Evolutionary conservation across 2,888 invertebrate species (phyloP), one percentile per base, ranked within the genome.

Genomic region (Meloe dianella): DNA sequence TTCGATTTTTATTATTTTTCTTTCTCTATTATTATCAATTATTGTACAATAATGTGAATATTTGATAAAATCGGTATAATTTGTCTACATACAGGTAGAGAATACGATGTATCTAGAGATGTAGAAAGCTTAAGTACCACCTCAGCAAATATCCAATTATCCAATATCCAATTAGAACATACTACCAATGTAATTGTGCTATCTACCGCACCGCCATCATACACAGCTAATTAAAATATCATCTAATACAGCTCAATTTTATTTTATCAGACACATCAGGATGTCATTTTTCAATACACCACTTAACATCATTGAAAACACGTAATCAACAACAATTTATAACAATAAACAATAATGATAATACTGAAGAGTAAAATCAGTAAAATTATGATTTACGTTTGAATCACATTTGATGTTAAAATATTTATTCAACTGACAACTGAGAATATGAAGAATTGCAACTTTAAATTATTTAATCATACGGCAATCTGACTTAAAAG

Each of bases 1-100:
- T 67, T 67, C 60, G 61, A 57, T 64, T 67, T 67, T 64, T 66
- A 66, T 66, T 61, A 38, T 61, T 64, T n/a, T n/a, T n/a, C n/a
- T 64, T 61, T 64, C 61, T 57, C 61, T 59, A 29, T 54, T 61
- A 64, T 64, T 59, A 63, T 62, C 38, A 41, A 17, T 41, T 41
- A 41, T 20, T 47, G 41, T 9, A 20, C 22, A 20, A 2, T 22
- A 47, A 41, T n/a, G 17, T 47, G 47, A 47, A 47, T 10, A 47
- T 47, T 20, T n/a, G 9, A 47, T 22, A 14, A 12, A 24, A 20
- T 24, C 12, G 22, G 9, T 6, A 24, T 54, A 24, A 20, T 47
- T 20, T 47, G 1, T 17, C 1, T 9, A 41, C 4, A 35, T 35
- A 10, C 12, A 12, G 10, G 12, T 35, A 4, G 5, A 17, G 6